These are phyloP conservation scores for Mimas tiliae DNA, from an alignment of 2,888 invertebrate genomes.

Conservation along the genomic window DNA sequence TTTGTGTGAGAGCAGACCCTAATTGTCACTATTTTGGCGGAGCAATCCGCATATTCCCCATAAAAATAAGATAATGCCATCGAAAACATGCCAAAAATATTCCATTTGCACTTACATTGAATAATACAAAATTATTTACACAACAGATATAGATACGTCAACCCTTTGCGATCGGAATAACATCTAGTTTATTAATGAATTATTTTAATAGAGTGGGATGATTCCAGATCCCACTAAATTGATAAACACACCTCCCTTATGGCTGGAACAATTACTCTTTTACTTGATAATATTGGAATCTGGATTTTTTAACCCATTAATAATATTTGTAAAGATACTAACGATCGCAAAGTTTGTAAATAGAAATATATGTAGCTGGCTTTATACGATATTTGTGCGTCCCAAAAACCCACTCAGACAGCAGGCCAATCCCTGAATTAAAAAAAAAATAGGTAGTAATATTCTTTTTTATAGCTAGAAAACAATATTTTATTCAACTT, in stretches of 20 bases:
- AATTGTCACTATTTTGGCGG: neutral
- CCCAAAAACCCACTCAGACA: neutral
- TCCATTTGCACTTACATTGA: constrained; percentile 14
- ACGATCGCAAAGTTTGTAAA: neutral
- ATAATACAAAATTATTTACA: constrained; percentile 18
- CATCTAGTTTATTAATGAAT: neutral
- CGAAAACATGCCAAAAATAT: constrained; percentile 9
- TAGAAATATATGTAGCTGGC: neutral
- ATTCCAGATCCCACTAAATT: too few relatives aligned
- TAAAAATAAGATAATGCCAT: too few relatives aligned
- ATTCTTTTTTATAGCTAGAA: too few relatives aligned
- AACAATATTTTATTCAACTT: too few relatives aligned
- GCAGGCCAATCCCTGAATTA: neutral
- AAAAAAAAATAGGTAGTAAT: neutral
- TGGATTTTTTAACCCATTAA: neutral
- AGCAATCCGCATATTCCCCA: neutral
- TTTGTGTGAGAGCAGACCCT: too few relatives aligned
- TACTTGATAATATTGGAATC: neutral
- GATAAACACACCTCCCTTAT: neutral
- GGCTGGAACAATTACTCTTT: neutral
- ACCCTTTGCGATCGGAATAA: constrained; percentile 7
- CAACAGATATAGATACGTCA: neutral
- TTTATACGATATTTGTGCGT: neutral
- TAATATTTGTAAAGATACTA: neutral
- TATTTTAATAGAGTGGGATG: too few relatives aligned